phyloP scores from a whole-genome alignment of 2,888 invertebrate species.

The Harpalus rufipes region DNA sequence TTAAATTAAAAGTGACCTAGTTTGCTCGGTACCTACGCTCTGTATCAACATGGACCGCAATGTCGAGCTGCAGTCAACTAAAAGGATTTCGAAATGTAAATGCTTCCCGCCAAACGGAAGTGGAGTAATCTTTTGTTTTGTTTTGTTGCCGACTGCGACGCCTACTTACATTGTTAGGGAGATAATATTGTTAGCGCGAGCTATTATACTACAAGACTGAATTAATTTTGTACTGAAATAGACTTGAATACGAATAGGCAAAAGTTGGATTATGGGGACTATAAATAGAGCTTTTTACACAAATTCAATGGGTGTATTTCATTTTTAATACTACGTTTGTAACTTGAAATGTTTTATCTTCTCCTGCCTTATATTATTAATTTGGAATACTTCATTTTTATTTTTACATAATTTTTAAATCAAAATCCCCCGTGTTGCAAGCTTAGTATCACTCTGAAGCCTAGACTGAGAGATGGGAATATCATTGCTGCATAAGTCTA shows the following conservation, averaged over 20 bases:
- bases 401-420: no score
- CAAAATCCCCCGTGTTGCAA: no score
- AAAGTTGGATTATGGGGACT: background rate
- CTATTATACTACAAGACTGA: slow-evolving; percentile 8
- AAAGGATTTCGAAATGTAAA: slow-evolving; percentile 60
- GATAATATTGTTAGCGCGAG: slow-evolving; percentile 13
- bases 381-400: no score
- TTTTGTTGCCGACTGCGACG: slow-evolving; percentile 18
- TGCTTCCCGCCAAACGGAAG: slow-evolving; percentile 53
- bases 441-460: no score
- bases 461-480: no score
- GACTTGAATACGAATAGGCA: background rate
- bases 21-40: slow-evolving; percentile 54
- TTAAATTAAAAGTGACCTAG: slow-evolving; percentile 64
- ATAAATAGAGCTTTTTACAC: no score
- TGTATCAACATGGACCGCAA: slow-evolving; percentile 18
- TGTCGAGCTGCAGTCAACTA: background rate
- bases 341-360: no score
- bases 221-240: slow-evolving; percentile 22
- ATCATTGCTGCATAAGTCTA: no score
- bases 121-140: slow-evolving; percentile 57
- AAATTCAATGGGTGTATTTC: no score
- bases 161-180: slow-evolving; percentile 32
- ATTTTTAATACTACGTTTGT: no score
- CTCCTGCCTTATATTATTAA: no score